Percentiles rank a stretch among this genome's conserved stretches.
Evolutionary conservation across 2,888 invertebrate genomes (phyloP).

Genomic region (Pandemis corylana): DNA sequence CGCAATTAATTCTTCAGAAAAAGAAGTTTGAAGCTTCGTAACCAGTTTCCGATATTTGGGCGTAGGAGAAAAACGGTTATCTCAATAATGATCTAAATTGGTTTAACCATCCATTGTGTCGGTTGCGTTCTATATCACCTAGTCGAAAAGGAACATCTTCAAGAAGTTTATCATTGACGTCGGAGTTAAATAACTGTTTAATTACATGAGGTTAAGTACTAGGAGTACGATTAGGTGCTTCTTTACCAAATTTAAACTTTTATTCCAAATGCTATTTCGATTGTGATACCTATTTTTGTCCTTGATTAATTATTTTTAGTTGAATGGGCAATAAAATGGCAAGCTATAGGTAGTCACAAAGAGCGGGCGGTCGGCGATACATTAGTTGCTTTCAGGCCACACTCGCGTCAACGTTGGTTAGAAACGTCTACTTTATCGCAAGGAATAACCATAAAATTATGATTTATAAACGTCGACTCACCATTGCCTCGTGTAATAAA

Average conservation of each 20-base stretch:
- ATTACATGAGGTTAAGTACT: neutral
- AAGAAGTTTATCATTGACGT: neutral
- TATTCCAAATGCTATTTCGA: neutral
- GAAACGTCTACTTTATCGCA: slow-evolving; percentile 69
- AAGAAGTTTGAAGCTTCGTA: slow-evolving; percentile 13
- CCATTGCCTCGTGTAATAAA: slow-evolving; percentile 70
- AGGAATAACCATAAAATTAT: slow-evolving; percentile 76
- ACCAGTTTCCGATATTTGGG: slow-evolving; percentile 13
- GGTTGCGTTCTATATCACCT: neutral
- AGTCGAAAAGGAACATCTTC: neutral
- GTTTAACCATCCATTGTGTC: slow-evolving; percentile 3
- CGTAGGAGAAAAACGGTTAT: slow-evolving; percentile 14
- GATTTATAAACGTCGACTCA: slow-evolving; percentile 76
- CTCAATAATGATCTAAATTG: slow-evolving; percentile 16
- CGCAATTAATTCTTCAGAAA: slow-evolving; percentile 29
- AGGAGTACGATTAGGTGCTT: neutral
- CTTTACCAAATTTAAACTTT: neutral
- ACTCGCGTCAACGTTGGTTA: slow-evolving; percentile 51
- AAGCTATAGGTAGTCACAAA: slow-evolving; percentile 1
- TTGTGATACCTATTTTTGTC: neutral
- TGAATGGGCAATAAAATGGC: slow-evolving; percentile 9
- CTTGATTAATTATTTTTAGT: neutral
- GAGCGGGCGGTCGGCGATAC: slow-evolving; percentile 16
- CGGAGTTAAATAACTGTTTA: neutral
- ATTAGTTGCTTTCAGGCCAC: slow-evolving; percentile 48